Base-by-base conservation (phyloP, 23 tunicate species). In the Oikopleura dioica region DNA sequence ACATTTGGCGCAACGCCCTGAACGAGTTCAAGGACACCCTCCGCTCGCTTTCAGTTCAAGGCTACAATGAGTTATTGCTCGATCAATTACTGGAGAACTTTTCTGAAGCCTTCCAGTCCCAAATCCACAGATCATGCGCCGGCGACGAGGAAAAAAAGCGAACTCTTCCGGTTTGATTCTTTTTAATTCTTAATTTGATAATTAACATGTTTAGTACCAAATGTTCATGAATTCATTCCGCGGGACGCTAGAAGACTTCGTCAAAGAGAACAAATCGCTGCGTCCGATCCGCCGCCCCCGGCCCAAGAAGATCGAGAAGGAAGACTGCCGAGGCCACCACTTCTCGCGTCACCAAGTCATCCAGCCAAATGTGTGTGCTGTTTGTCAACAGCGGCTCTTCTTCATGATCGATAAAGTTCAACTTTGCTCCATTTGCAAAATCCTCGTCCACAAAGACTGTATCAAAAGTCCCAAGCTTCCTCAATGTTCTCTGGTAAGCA, bases 321-420 rank as follows among this genome's bases (percentile, higher is more conserved):
- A 63, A 21, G 26, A 23, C 33, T 2, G 30, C 5, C 4, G 72
- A 21, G 72, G 72, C 30, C 72, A 63, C 72, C 72, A 63, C 33
- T 63, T 63, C 26, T 12, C 2, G 32, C 29, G 33, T 21, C 26
- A 63, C 26, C 33, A 2, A 2, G 72, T 63, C 33, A 21, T 63
- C 5, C 72, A 63, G 33, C 72, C 72, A 63, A 63, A 63, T 63
- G 26, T 31, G 29, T 63, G 72, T 63, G 72, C 33, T 2, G 72
- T 28, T 21, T 63, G 72, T 28, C 2, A 23, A 5, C 29, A 63
- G 26, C 16, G 5, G 33, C 33, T 63, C 29, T 63, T 23, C 30
- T 23, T 63, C 26, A 23, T 23, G 72, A n/a, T n/a, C n/a, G 72
- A 63, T 28, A 63, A 63, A 31, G 72, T 63, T 4, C 72, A 63